phyloP scores from a whole-genome alignment of 37 sponge, comb jelly and placozoan genomes.

The Ianthella basta region DNA sequence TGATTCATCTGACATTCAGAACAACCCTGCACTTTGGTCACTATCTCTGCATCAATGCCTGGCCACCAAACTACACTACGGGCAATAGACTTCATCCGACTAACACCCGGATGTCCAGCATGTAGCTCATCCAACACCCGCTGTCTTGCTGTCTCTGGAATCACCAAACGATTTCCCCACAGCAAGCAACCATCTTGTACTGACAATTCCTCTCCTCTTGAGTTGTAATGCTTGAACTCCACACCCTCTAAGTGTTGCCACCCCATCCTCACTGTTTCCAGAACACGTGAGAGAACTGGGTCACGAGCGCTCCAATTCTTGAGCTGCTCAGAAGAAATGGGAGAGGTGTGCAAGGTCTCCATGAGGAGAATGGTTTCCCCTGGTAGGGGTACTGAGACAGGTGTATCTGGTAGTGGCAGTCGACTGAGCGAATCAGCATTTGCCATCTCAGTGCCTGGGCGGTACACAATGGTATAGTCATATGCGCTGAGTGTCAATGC shows the following conservation, averaged over 20 bases:
- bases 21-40: background rate
- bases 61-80: conserved; percentile 30
- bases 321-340: background rate
- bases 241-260: background rate
- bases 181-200: background rate
- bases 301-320: background rate
- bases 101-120: conserved; percentile 11
- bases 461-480: too few relatives aligned
- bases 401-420: too few relatives aligned
- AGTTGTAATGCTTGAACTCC: background rate
- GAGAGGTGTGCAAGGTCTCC: background rate
- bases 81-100: background rate
- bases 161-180: background rate
- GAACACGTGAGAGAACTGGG: too few relatives aligned
- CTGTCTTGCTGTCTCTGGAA: background rate
- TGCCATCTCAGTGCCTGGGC: too few relatives aligned
- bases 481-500: too few relatives aligned
- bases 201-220: background rate
- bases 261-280: too few relatives aligned
- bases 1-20: background rate
- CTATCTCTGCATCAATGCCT: background rate
- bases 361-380: background rate
- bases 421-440: background rate
- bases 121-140: background rate
- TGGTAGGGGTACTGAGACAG: too few relatives aligned